Base-by-base conservation (phyloP, 2,113 vertebrate genomes). In the Oreotrochilus melanogaster region DNA sequence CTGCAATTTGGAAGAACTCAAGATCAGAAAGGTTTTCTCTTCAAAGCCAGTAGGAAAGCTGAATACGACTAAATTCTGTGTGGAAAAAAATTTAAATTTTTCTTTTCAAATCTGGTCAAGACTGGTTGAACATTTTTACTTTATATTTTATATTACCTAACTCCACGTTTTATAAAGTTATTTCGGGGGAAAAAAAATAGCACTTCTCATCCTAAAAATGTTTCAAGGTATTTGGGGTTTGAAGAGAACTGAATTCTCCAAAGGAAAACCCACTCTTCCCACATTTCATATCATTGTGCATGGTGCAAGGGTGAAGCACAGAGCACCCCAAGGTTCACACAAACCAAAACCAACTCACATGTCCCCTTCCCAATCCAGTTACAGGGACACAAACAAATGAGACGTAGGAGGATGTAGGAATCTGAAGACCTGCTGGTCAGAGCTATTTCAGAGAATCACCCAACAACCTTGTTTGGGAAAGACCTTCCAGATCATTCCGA, bases 291-390 rank as follows among this genome's bases (percentile, higher is more conserved):
- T 39, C 1, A 1, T 61, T 4, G 1, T 16, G 2, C 30, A 14
- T 0, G 0, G 42, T 9, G 18, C 31, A 42, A 5, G 51, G 79
- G 11, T 2, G 17, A 76, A 73, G 15, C 28, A 66, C 12, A 47
- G 50, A 28, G 13, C 3, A 2, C 12, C 6, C n/a, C n/a, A 62
- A 47, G 25, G 16, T 53, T 47, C 1, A 0, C 25, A 18, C 37
- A 57, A 62, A 64, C 27, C 25, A 65, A 83, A 78, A 16, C 12
- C n/a, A 35, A 28, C 2, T 14, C 56, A 27, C 0, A 0, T 17
- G 53, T 43, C 28, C 43, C 33, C 22, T 62, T 81, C 50, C 54
- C n/a, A 51, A 27, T 25, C 25, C 35, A 19, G 27, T 47, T 30
- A 43, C 17, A 58, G 31, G 15, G 31, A 67, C 12, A 47, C 0